Evolutionary conservation across 2,113 vertebrate species (phyloP), one percentile per base, ranked within the genome.

Genomic region (Brachionichthys hirsutus): DNA sequence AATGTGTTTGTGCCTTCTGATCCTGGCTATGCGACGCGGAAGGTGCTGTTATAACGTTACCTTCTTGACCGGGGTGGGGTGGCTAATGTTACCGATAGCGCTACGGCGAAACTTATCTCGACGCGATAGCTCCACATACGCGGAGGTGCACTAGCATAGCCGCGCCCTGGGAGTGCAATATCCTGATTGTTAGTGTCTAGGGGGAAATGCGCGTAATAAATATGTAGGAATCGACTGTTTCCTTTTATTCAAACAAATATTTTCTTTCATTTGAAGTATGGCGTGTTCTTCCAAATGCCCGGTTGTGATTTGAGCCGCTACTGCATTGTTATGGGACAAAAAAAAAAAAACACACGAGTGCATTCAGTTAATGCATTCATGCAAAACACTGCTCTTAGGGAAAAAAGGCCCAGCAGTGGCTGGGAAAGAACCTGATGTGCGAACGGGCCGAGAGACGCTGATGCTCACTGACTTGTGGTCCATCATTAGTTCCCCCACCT

Each of bases 91-190:
- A 54, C 10, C 12, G 36, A 38, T 12, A 12, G 36, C 80, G 73
- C 77, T 58, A 74, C 73, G 79, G 80, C 73, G 80, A 84, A 86
- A 89, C 80, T 83, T 87, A 73, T 77, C 63, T 63, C 65, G 30
- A 54, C 61, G 55, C 68, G 70, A 58, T 47, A 61, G 59, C 83
- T 69, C 67, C 77, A 55, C 55, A 60, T 20, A 73, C 60, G 61
- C 70, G 45, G 73, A 85, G 81, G 77, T 77, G 46, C 70, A 70
- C 66, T 59, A 46, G 78, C 50, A 52, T 43, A 87, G 69, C 87
- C 87, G 87, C 87, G 77, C 87, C 87, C 83, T 85, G 80, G 78
- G 76, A 30, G 78, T 40, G 38, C 77, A 76, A 82, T 78, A 61
- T 52, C 58, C 43, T 42, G 12, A 15, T 16, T 14, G 9, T 18